Evolutionary conservation across 2,888 invertebrate genomes (phyloP), one percentile per base, ranked within the genome.

Genomic region (Neoaliturus tenellus): DNA sequence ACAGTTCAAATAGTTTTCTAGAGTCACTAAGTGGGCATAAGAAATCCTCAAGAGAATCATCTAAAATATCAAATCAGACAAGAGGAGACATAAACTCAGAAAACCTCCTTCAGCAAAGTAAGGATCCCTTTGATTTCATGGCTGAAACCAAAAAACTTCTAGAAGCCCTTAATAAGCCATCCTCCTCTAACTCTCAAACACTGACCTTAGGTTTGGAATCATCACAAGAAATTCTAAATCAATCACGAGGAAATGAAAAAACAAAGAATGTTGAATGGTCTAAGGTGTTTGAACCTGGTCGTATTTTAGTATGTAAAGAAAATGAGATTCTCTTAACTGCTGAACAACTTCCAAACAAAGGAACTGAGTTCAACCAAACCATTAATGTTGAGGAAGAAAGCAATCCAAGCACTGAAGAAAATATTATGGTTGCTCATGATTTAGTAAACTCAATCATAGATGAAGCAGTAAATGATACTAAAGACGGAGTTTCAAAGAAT

Each of bases 101-200:
- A 8, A 28, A 28, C 14, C 12, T 2, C 31, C 14, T 28, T 28
- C 25, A 31, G 1, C 62, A 62, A 28, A 4, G 3, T 35, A 71
- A 39, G 39, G 39, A 71, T 25, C 1, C 28, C 28, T 78, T 78
- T 78, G 78, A 78, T 35, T 55, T 48, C 33, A 78, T 78, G 78
- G 55, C 55, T 55, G 78, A 78, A 33, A 55, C 78, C 48, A 78
- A 78, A 31, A 78, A 78, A 55, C 55, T 78, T 10, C 48, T 78
- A 23, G 48, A 35, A 10, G 75, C 75, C 28, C 31, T 75, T 12
- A 41, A 25, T 48, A 75, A 23, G 23, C 39, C 69, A 35, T 28
- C 69, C 10, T 28, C 62, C 5, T 62, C 55, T 55, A 2, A 25
- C 31, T 20, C 28, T 28, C 17, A 62, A n/a, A 4, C 28, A 28